Evolutionary conservation across 2,113 vertebrate genomes (phyloP).

Genomic region (Mormyrus iriodes): DNA sequence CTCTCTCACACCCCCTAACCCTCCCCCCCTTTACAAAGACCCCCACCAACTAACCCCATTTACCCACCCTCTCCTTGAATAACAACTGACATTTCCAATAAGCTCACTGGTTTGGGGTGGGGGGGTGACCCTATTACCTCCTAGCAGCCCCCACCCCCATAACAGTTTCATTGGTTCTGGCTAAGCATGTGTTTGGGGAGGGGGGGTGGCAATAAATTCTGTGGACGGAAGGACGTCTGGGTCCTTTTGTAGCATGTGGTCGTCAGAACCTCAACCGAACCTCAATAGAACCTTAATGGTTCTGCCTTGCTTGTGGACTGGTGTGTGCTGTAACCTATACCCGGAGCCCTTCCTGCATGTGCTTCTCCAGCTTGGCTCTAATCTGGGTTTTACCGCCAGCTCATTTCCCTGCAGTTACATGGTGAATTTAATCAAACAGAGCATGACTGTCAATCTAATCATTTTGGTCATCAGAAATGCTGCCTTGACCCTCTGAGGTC

Average conservation of each 20-base stretch:
- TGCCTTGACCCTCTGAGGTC: neutral
- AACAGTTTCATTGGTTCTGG: constrained; percentile 5
- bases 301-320: neutral
- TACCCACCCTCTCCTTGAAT: constrained; percentile 55
- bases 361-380: neutral
- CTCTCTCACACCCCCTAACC: neutral
- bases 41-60: constrained; percentile 50
- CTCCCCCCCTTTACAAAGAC: constrained; percentile 44
- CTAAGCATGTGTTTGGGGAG: constrained; percentile 9
- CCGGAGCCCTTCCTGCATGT: neutral
- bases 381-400: neutral
- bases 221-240: neutral
- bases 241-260: neutral
- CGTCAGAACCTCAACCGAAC: neutral
- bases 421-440: neutral
- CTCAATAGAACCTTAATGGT: neutral
- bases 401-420: neutral
- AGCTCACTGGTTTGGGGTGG: constrained; percentile 43
- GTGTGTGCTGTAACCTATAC: neutral
- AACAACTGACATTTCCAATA: constrained; percentile 50
- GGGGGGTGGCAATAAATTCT: neutral
- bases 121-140: constrained; percentile 17
- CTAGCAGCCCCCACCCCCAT: neutral
- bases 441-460: neutral
- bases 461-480: neutral